Percentiles rank a stretch among this genome's conserved stretches.
These are phyloP conservation scores for Alethe diademata DNA, from an alignment of 2,113 vertebrate species.

Conservation along the genomic window DNA sequence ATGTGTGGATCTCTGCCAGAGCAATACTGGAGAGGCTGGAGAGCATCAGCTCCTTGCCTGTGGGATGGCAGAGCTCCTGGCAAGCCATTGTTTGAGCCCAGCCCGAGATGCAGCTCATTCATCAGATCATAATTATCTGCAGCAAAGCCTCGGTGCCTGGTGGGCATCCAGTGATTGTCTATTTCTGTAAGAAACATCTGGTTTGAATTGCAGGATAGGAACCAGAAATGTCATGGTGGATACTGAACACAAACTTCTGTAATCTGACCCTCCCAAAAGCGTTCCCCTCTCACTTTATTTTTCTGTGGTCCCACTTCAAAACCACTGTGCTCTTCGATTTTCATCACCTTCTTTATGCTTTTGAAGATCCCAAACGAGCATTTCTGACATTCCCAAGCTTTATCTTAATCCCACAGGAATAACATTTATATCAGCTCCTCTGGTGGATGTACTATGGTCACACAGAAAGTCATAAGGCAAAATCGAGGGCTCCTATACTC, in stretches of 20 bases:
- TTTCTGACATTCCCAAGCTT: constrained; percentile 48
- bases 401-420: constrained; percentile 27
- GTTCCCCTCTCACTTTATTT: not conserved
- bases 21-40: not conserved
- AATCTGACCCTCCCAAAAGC: not conserved
- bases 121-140: constrained; percentile 32
- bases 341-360: constrained; percentile 36
- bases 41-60: not conserved
- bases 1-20: not conserved
- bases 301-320: constrained; percentile 30
- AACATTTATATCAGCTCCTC: not conserved
- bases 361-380: constrained; percentile 18
- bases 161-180: constrained; percentile 56
- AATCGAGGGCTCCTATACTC: not conserved
- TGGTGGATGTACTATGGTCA: not conserved
- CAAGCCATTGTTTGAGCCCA: constrained; percentile 15
- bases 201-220: constrained; percentile 15
- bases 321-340: not conserved
- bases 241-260: not conserved
- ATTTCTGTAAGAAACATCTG: constrained; percentile 17
- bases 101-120: not conserved
- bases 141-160: constrained; percentile 6
- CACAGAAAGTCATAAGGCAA: not conserved
- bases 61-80: constrained; percentile 5
- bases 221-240: constrained; percentile 44